These are phyloP conservation scores for Auanema sp. DNA, from an alignment of 2,888 invertebrate species.

Conservation along the genomic window DNA sequence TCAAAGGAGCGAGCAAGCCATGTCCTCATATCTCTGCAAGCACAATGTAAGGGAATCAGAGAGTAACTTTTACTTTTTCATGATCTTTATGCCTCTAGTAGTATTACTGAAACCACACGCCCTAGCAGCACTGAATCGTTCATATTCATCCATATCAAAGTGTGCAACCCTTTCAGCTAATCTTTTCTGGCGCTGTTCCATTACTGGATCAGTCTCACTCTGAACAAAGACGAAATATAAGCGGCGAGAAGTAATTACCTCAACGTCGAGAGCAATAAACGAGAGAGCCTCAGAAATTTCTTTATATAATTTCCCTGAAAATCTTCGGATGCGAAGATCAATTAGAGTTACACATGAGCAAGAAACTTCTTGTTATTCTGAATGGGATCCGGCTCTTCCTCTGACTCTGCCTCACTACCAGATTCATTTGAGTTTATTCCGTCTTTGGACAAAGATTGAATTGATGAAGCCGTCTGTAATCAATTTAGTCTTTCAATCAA, in stretches of 20 bases:
- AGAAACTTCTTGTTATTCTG: too few relatives aligned
- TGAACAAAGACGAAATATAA: not conserved
- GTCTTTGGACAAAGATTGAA: too few relatives aligned
- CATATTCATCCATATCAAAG: constrained; percentile 7
- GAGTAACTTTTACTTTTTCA: too few relatives aligned
- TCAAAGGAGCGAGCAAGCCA: constrained; percentile 18
- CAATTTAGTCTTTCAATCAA: not conserved
- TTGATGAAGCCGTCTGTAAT: too few relatives aligned
- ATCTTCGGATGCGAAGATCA: too few relatives aligned
- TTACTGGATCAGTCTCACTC: constrained; percentile 6
- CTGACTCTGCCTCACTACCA: too few relatives aligned
- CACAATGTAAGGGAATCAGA: too few relatives aligned
- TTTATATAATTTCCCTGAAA: too few relatives aligned
- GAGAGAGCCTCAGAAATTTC: too few relatives aligned
- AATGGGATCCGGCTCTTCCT: too few relatives aligned
- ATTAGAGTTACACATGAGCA: too few relatives aligned
- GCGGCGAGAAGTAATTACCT: not conserved
- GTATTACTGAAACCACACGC: constrained; percentile 10
- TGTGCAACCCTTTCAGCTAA: constrained; percentile 8
- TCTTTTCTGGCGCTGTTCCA: constrained; percentile 9
- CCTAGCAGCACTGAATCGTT: constrained; percentile 14
- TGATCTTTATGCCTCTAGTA: constrained; percentile 1
- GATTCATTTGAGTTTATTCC: too few relatives aligned
- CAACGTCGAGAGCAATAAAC: not conserved
- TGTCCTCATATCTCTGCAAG: not conserved